These are phyloP conservation scores for Drosophila setosimentum DNA, from an alignment of 2,888 invertebrate species.

Conservation along the genomic window DNA sequence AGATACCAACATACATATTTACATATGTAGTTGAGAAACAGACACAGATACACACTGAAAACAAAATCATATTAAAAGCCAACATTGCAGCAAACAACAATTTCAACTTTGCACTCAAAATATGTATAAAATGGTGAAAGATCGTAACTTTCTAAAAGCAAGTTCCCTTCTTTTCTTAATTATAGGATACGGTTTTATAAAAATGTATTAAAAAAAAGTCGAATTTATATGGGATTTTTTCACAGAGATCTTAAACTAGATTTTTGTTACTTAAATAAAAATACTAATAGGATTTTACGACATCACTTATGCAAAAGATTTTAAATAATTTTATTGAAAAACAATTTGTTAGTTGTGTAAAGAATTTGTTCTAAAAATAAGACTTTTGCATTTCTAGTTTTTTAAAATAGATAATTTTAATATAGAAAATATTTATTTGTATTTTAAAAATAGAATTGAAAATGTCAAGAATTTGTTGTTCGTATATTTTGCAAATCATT, in stretches of 20 bases:
- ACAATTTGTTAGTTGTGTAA: too few species aligned
- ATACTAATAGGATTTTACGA: too few species aligned
- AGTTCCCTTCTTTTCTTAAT: not conserved
- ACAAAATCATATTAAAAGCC: not conserved
- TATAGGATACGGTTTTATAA: not conserved
- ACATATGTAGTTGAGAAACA: not conserved
- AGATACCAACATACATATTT: conserved; percentile 16
- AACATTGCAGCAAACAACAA: accelerated
- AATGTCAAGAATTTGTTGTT: not conserved
- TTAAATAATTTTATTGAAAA: too few species aligned
- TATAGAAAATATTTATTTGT: not conserved
- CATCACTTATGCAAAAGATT: too few species aligned
- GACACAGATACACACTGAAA: conserved; percentile 7
- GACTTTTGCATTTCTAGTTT: not conserved
- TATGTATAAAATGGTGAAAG: accelerated
- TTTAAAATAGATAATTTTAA: not conserved
- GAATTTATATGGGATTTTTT: too few species aligned
- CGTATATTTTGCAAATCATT: not conserved
- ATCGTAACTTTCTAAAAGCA: not conserved
- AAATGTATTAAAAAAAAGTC: too few species aligned
- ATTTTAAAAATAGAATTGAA: not conserved
- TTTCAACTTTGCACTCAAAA: not conserved
- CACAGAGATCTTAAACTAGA: too few species aligned
- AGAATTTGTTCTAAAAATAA: not conserved
- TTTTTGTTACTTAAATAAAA: too few species aligned